A percentile compares a stretch with the other conserved stretches of the same genome.
phyloP scores from a whole-genome alignment of 2,888 invertebrate genomes.

The Netelia melanura region DNA sequence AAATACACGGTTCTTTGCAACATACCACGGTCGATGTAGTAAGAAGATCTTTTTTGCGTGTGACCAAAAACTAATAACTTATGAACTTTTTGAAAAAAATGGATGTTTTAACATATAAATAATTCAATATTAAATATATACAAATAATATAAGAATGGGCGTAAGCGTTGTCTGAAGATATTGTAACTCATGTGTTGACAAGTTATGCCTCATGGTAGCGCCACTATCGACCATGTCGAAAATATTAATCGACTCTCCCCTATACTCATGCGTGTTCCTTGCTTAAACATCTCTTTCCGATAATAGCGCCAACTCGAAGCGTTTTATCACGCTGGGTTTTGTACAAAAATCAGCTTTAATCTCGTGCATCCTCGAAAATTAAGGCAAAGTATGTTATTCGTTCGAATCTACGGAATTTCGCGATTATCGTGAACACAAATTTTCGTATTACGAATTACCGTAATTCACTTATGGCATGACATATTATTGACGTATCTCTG shows the following conservation, averaged over 20 bases:
- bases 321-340: conserved; percentile 61
- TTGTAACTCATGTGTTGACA: not conserved
- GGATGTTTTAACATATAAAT: not conserved
- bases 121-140: not conserved
- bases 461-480: conserved; percentile 27
- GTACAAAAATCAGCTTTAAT: conserved; percentile 74
- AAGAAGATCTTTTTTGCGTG: too few relatives aligned
- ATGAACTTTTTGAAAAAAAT: too few relatives aligned
- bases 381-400: conserved; percentile 68
- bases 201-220: not conserved
- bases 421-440: conserved; percentile 33
- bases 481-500: conserved; percentile 54
- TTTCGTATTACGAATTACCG: conserved; percentile 44
- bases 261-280: conserved; percentile 38
- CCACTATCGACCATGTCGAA: not conserved
- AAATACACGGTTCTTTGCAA: too few relatives aligned
- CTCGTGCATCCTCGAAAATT: conserved; percentile 65
- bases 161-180: not conserved
- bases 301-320: conserved; percentile 66
- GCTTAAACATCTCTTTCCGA: conserved; percentile 66
- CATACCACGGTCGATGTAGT: too few relatives aligned
- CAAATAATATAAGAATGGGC: not conserved
- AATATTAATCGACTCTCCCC: not conserved
- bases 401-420: conserved; percentile 58
- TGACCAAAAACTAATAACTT: too few relatives aligned